Evolutionary conservation across 2,113 vertebrate genomes (phyloP).

Genomic region (Meriones unguiculatus): DNA sequence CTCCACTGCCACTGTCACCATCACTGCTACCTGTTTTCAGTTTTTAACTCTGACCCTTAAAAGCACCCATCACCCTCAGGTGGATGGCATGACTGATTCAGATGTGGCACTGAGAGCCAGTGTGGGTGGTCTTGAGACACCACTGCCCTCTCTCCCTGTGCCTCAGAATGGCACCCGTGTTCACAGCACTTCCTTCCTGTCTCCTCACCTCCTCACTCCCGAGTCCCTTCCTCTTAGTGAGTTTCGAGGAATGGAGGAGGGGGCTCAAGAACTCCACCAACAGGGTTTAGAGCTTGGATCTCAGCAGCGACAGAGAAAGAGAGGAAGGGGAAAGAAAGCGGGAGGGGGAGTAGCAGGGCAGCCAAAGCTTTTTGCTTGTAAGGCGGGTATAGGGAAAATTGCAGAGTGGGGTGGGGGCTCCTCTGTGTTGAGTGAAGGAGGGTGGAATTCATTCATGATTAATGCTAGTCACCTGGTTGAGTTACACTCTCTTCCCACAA

Average conservation of each 20-base stretch:
- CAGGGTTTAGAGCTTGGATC: accelerated
- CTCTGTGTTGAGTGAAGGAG: neutral
- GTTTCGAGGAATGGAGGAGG: neutral
- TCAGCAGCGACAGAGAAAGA: neutral
- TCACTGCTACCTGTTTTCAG: neutral
- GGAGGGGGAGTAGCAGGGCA: neutral
- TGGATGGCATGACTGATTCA: neutral
- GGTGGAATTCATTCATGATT: neutral
- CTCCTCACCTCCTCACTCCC: neutral
- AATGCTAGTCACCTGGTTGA: neutral
- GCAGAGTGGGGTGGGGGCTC: neutral
- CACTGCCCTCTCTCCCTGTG: neutral
- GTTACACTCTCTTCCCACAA: neutral
- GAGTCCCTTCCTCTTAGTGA: neutral
- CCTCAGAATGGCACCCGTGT: neutral
- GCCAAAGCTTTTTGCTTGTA: neutral
- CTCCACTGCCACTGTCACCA: no score
- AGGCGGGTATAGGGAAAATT: neutral
- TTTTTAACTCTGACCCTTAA: neutral
- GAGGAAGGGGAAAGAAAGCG: no score
- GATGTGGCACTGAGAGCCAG: neutral
- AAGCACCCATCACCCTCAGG: neutral
- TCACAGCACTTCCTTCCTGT: neutral
- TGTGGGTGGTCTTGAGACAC: neutral
- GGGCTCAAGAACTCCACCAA: neutral